Percentiles rank a stretch among this genome's conserved stretches.
Evolutionary conservation across 2,113 vertebrate species (phyloP).

Genomic region (Pygoscelis antarcticus): DNA sequence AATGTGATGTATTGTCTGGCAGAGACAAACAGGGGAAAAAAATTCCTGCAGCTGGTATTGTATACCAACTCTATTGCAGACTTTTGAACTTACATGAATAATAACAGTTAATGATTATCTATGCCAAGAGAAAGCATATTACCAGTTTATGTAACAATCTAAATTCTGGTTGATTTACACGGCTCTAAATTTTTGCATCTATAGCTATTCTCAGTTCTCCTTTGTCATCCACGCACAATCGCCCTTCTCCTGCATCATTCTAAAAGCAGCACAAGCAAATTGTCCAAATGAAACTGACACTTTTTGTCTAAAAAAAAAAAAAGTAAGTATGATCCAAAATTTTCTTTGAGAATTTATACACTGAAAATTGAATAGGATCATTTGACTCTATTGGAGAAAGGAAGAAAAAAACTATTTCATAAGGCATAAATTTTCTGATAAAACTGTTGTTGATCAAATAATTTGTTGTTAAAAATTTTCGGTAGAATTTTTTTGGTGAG

Average conservation of each 20-base stretch:
- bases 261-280: neutral
- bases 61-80: neutral
- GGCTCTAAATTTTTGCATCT: neutral
- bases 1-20: neutral
- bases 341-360: neutral
- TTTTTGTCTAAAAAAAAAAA: neutral
- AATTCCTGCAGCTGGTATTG: neutral
- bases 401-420: neutral
- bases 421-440: neutral
- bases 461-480: neutral
- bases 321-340: neutral
- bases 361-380: neutral
- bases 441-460: neutral
- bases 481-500: neutral
- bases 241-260: neutral
- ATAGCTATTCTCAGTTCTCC: neutral
- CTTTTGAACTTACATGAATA: neutral
- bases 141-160: neutral
- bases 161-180: neutral
- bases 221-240: neutral
- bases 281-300: neutral
- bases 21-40: neutral
- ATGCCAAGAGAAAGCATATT: neutral
- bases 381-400: neutral
- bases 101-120: neutral